phyloP scores from a whole-genome alignment of 1,140 invertebrate species.

The Drosophila rufa region DNA sequence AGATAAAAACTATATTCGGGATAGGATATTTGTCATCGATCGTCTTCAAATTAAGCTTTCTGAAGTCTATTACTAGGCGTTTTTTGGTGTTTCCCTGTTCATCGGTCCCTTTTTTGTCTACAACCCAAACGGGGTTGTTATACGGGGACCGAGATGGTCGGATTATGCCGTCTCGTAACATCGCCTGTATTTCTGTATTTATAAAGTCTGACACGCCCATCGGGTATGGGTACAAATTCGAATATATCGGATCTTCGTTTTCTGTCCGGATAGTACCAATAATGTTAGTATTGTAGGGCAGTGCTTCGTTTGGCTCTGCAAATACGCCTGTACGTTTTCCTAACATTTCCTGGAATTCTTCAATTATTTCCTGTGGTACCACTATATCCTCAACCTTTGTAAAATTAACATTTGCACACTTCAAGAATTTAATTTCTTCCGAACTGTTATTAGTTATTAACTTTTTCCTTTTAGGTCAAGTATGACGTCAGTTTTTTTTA shows the following conservation, averaged over 20 bases:
- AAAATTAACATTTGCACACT: no score
- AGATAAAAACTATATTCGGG: slow-evolving; percentile 85
- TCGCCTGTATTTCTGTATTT: slow-evolving; percentile 30
- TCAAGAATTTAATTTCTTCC: no score
- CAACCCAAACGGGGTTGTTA: slow-evolving; percentile 44
- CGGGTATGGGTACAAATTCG: slow-evolving; percentile 45
- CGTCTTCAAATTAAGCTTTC: slow-evolving; percentile 74
- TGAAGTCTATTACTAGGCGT: slow-evolving; percentile 68
- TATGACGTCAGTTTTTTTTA: slow-evolving; percentile 1
- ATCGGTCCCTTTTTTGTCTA: slow-evolving; percentile 44
- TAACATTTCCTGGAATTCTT: slow-evolving; percentile 5
- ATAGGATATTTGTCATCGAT: slow-evolving; percentile 85
- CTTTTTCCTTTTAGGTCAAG: no score
- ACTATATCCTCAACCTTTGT: no score
- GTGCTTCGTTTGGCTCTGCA: neutral
- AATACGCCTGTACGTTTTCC: neutral
- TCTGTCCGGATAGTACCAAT: slow-evolving; percentile 2
- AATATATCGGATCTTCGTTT: slow-evolving; percentile 30
- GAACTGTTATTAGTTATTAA: no score
- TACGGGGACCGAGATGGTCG: slow-evolving; percentile 27
- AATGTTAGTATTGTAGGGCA: slow-evolving; percentile 1
- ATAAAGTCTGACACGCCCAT: slow-evolving; percentile 29
- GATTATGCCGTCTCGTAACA: slow-evolving; percentile 36
- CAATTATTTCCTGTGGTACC: no score
- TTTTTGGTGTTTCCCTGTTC: slow-evolving; percentile 31